Percentiles rank a stretch among this genome's conserved stretches.
phyloP scores from a whole-genome alignment of 2,797 vertebrate species.

The Sebastes reedi region DNA sequence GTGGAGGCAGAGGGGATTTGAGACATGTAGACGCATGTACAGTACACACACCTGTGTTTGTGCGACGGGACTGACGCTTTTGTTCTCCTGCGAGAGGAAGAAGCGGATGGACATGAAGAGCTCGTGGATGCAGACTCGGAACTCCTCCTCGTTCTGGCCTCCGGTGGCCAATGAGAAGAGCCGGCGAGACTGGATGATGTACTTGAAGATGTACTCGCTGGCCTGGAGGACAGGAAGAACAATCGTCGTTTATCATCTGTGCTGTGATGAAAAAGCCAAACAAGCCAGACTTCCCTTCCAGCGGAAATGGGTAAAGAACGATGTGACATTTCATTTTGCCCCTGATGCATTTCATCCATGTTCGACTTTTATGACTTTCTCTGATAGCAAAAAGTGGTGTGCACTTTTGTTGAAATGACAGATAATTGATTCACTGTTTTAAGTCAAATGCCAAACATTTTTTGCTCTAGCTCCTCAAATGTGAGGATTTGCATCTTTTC shows the following conservation, averaged over 20 bases:
- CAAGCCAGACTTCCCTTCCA: neutral
- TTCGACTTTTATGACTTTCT: neutral
- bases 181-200: slow-evolving; percentile 95
- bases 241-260: neutral
- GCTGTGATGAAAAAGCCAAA: neutral
- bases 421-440: neutral
- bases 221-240: slow-evolving; percentile 81
- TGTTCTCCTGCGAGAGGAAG: slow-evolving; percentile 97
- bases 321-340: neutral
- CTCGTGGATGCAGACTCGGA: slow-evolving; percentile 94
- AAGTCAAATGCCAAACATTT: neutral
- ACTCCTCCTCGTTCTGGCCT: slow-evolving; percentile 97
- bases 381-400: neutral
- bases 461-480: neutral
- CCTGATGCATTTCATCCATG: neutral
- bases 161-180: slow-evolving; percentile 95
- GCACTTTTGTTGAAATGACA: neutral
- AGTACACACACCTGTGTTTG: slow-evolving; percentile 89
- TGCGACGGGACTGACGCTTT: slow-evolving; percentile 86
- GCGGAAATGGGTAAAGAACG: neutral
- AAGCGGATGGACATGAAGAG: slow-evolving; percentile 98
- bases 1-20: neutral
- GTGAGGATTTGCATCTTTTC: neutral
- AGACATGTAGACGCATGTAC: neutral
- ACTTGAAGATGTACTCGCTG: slow-evolving; percentile 99